Conservation (phyloP, 2,797 vertebrate species). For the Champsocephalus esox region DNA sequence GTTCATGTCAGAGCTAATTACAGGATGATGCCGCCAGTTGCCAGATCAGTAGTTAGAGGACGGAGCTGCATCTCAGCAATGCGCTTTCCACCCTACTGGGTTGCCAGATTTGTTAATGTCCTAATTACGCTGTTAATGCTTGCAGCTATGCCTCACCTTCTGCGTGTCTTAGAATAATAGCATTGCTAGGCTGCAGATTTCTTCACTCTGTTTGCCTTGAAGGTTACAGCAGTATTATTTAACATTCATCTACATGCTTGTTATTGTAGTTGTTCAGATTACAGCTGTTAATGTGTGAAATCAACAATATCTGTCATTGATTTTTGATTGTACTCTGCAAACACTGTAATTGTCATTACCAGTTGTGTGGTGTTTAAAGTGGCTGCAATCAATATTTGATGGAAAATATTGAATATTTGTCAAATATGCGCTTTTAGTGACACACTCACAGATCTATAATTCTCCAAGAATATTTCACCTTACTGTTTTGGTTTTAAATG, state of each 20-base stretch:
- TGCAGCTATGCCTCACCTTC: conserved; percentile 59
- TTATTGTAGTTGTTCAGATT: conserved; percentile 5
- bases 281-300: background rate
- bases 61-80: conserved; percentile 47
- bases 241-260: conserved; percentile 5
- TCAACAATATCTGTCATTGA: background rate
- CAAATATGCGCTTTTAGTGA: background rate
- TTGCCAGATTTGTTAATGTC: conserved; percentile 69
- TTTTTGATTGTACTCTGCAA: background rate
- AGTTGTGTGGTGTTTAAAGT: background rate
- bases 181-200: conserved; percentile 36
- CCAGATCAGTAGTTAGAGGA: conserved; percentile 70
- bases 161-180: conserved; percentile 53
- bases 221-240: conserved; percentile 24
- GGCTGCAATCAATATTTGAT: background rate
- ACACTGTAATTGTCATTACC: background rate
- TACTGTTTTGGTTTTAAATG: background rate
- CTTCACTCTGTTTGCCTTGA: conserved; percentile 21
- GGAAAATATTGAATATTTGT: background rate
- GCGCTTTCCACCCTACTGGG: conserved; percentile 62
- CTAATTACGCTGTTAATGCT: conserved; percentile 62
- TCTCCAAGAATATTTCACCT: background rate
- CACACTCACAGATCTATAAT: background rate
- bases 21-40: conserved; percentile 55
- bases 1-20: conserved; percentile 74